phyloP scores from a whole-genome alignment of 2,113 vertebrate genomes.

The Spheniscus mendiculus region DNA sequence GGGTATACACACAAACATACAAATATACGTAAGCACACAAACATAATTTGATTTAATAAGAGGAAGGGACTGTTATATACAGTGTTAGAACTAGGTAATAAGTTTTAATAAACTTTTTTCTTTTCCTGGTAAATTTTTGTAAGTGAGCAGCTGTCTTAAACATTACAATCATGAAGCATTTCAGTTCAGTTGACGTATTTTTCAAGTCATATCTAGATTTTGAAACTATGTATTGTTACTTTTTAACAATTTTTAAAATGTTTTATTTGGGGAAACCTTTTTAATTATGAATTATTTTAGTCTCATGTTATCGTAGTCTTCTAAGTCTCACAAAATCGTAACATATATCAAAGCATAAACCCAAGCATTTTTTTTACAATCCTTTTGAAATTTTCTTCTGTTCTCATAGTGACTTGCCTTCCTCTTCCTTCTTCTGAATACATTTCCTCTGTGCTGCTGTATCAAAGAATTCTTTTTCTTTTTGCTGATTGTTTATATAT shows the following conservation, averaged over 20 bases:
- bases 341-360: slow-evolving; percentile 33
- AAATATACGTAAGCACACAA: neutral
- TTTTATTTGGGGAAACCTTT: neutral
- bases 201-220: neutral
- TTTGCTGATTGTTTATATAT: slow-evolving; percentile 61
- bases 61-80: neutral
- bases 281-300: slow-evolving; percentile 34
- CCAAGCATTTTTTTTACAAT: neutral
- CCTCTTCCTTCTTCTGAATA: slow-evolving; percentile 48
- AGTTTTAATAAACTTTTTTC: neutral
- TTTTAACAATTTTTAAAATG: neutral
- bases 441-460: slow-evolving; percentile 53
- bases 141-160: neutral
- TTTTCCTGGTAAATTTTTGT: neutral
- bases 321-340: neutral
- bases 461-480: slow-evolving; percentile 52
- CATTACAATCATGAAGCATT: neutral
- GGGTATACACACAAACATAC: too few relatives aligned
- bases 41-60: neutral
- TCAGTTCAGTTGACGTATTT: neutral
- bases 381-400: slow-evolving; percentile 43
- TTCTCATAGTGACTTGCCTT: slow-evolving; percentile 39
- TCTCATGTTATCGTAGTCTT: neutral
- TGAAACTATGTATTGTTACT: neutral
- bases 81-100: neutral